Conservation (phyloP, 2,888 invertebrate species). For the Coelogynopora nodosa region DNA sequence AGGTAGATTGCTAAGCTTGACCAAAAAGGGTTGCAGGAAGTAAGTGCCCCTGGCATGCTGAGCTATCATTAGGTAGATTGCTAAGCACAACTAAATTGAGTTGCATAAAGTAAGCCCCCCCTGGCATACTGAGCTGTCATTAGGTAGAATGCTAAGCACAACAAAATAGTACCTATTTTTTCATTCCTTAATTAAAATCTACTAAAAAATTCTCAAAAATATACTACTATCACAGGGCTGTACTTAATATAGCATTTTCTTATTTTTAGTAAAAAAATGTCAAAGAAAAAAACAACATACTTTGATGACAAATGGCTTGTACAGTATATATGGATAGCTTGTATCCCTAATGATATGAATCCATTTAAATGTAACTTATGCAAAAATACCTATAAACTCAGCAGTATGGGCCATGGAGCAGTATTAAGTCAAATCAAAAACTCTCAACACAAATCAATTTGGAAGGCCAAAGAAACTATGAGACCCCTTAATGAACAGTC, state of each 20-base stretch:
- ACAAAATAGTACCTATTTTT: background rate
- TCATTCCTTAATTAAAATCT: background rate
- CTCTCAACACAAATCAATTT: background rate
- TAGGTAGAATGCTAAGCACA: background rate
- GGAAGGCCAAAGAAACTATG: background rate
- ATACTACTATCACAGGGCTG: background rate
- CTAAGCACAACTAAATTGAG: background rate
- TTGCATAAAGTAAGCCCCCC: background rate
- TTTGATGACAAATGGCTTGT: background rate
- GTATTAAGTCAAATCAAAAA: background rate
- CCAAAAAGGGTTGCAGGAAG: background rate
- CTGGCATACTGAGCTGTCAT: background rate
- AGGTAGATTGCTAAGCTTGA: background rate
- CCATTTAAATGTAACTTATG: background rate
- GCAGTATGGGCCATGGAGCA: background rate
- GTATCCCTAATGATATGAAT: background rate
- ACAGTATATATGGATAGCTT: background rate
- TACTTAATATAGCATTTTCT: background rate
- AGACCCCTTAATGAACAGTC: background rate
- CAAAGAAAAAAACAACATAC: background rate
- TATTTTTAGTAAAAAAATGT: background rate
- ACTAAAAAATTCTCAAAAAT: background rate
- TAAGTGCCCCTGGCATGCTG: background rate
- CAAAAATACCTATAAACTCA: background rate
- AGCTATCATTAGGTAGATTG: background rate